phyloP scores from a whole-genome alignment of 2,797 vertebrate genomes.

The Gadopsis bispinosus region DNA sequence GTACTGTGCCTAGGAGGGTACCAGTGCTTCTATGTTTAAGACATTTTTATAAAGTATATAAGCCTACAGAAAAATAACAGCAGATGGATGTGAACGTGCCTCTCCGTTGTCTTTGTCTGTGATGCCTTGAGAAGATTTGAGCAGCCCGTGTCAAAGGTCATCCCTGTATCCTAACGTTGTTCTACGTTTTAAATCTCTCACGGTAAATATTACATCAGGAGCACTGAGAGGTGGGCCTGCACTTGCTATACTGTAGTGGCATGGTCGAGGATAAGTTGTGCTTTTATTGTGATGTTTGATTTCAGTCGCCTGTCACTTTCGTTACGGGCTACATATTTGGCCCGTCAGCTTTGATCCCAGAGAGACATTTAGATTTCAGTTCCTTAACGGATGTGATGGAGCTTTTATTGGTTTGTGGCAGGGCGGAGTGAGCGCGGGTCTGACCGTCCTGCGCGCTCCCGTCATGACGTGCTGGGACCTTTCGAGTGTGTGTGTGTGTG shows the following conservation, averaged over 20 bases:
- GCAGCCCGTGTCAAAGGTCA: no score
- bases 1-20: accelerated
- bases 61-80: neutral
- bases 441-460: slow-evolving; percentile 51
- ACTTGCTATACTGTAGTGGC: neutral
- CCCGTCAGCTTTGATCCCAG: neutral
- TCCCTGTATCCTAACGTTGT: no score
- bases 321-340: neutral
- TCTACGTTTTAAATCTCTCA: neutral
- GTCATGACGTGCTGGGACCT: slow-evolving; percentile 69
- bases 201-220: neutral
- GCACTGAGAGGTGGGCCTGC: neutral
- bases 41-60: neutral
- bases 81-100: neutral
- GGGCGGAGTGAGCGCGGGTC: slow-evolving; percentile 33
- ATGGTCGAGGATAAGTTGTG: neutral
- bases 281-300: neutral
- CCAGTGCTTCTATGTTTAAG: neutral
- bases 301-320: neutral
- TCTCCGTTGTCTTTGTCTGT: no score
- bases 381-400: slow-evolving; percentile 27
- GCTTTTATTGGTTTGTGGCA: slow-evolving; percentile 5
- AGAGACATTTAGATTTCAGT: slow-evolving; percentile 1
- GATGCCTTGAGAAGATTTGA: no score
- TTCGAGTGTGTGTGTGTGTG: no score